Evolutionary conservation across 1,140 invertebrate species (phyloP).

Genomic region (Anastrepha ludens): DNA sequence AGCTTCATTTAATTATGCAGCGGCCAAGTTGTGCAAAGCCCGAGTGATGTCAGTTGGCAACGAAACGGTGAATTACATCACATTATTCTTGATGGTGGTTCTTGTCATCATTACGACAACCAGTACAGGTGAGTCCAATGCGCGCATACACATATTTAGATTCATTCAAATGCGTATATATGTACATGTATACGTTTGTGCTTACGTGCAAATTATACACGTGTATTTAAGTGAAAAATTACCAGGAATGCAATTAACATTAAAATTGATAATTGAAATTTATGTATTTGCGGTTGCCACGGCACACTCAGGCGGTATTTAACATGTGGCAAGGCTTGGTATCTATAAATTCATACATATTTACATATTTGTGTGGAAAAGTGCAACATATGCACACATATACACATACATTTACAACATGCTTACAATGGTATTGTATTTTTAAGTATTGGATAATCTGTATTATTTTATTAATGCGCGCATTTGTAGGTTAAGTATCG

Average conservation of each 20-base stretch:
- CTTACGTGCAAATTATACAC: background rate
- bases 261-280: slow-evolving; percentile 23
- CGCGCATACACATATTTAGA: background rate
- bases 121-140: slow-evolving; percentile 8
- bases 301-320: background rate
- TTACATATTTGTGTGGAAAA: background rate
- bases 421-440: background rate
- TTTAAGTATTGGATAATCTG: background rate
- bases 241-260: slow-evolving; percentile 44
- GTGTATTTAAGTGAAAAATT: background rate
- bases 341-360: background rate
- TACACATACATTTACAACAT: background rate
- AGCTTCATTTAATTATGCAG: slow-evolving; percentile 7
- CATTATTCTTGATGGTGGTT: background rate
- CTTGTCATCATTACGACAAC: background rate
- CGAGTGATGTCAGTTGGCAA: background rate
- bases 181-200: no score
- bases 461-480: background rate
- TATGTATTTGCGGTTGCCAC: slow-evolving; percentile 7
- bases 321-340: background rate
- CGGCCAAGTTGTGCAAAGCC: background rate
- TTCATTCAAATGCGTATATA: background rate
- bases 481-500: background rate
- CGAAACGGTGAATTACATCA: background rate
- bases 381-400: background rate